These are phyloP conservation scores for Drosophila falleni DNA, from an alignment of 2,888 invertebrate species.

Conservation along the genomic window DNA sequence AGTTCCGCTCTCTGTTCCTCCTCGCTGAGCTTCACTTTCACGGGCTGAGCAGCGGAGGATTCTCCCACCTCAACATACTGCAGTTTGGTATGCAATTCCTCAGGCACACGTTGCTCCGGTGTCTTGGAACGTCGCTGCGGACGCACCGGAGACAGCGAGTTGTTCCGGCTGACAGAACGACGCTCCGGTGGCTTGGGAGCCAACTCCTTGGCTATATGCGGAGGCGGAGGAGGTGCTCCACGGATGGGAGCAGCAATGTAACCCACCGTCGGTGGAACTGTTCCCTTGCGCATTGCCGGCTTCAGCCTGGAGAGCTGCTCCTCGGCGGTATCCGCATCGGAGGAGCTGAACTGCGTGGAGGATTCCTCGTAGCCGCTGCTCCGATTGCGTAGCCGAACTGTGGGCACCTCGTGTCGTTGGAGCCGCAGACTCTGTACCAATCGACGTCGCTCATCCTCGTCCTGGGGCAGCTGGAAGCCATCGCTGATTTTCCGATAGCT, in stretches of 20 bases:
- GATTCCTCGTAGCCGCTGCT: constrained; percentile 82
- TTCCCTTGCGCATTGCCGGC: constrained; percentile 45
- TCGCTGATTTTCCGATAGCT: constrained; percentile 83
- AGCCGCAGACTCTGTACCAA: constrained; percentile 81
- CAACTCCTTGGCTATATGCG: constrained; percentile 23
- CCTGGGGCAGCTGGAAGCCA: constrained; percentile 78
- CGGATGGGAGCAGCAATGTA: constrained; percentile 68
- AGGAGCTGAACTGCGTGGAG: constrained; percentile 84
- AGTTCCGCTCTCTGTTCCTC: constrained; percentile 59
- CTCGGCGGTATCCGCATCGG: constrained; percentile 81
- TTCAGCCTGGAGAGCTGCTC: constrained; percentile 47
- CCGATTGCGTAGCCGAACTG: constrained; percentile 50
- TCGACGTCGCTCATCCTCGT: constrained; percentile 80
- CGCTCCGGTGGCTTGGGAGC: constrained; percentile 59
- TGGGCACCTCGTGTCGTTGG: constrained; percentile 74
- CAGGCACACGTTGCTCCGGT: constrained; percentile 68
- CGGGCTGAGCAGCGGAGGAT: background rate
- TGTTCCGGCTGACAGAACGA: constrained; percentile 75
- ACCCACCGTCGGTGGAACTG: background rate
- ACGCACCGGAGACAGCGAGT: constrained; percentile 82
- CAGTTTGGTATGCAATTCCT: constrained; percentile 49
- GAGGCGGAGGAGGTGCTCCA: constrained; percentile 73
- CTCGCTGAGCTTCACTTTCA: constrained; percentile 45
- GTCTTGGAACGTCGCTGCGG: constrained; percentile 83
- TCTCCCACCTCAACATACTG: constrained; percentile 72